These are phyloP conservation scores for Psilopogon haemacephalus DNA, from an alignment of 2,113 vertebrate genomes.

Conservation along the genomic window DNA sequence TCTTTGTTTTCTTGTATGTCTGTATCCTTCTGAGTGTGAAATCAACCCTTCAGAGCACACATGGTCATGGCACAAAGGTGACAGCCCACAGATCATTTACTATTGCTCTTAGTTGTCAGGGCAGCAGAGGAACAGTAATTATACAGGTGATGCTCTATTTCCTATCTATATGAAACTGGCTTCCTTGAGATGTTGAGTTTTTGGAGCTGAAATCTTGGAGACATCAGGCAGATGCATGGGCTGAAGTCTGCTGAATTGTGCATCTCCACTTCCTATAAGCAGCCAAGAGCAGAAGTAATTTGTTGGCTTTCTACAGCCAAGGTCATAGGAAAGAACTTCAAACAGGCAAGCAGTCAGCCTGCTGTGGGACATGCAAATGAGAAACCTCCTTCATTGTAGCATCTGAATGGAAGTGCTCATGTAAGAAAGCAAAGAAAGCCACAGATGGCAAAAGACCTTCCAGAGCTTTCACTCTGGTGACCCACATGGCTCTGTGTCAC, in stretches of 20 bases:
- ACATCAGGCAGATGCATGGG: background rate
- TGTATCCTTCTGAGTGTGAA: background rate
- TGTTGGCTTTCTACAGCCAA: constrained; percentile 12
- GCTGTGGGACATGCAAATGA: constrained; percentile 39
- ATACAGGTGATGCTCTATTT: constrained; percentile 35
- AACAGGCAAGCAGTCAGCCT: constrained; percentile 1
- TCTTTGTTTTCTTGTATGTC: background rate
- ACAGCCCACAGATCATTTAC: background rate
- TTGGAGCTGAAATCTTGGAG: constrained; percentile 49
- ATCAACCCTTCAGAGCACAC: background rate
- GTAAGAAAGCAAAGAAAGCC: background rate
- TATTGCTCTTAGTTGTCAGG: constrained; percentile 43
- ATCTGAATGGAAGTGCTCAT: background rate
- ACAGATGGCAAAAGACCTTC: background rate
- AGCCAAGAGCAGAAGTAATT: background rate
- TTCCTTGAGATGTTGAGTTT: constrained; percentile 15
- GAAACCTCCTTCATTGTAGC: background rate
- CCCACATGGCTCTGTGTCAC: accelerated
- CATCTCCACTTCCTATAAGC: background rate
- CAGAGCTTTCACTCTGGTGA: background rate
- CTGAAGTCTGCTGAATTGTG: constrained; percentile 8
- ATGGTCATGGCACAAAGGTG: background rate
- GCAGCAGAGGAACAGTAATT: constrained; percentile 49
- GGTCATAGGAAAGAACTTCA: constrained; percentile 49
- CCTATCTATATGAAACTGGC: background rate